phyloP scores from a whole-genome alignment of 2,888 invertebrate genomes.

The Adelognathus sp. region DNA sequence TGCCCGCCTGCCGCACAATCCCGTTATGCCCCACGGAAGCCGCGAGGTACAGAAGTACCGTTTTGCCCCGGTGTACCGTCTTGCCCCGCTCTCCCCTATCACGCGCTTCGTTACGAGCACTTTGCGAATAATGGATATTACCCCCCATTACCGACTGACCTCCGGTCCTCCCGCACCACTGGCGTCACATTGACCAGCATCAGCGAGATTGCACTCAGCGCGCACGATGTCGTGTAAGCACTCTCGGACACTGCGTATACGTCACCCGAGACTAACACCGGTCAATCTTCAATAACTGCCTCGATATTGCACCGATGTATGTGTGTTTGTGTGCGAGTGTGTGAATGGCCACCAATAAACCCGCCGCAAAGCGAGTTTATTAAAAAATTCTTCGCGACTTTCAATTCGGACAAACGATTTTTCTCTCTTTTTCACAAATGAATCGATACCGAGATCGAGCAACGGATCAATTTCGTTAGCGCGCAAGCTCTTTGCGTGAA shows the following conservation, averaged over 20 bases:
- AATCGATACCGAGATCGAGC: neutral
- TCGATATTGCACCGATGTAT: neutral
- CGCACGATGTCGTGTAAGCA: neutral
- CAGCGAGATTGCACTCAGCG: constrained; percentile 44
- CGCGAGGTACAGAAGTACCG: too few species aligned
- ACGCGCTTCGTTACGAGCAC: neutral
- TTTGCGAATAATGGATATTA: constrained; percentile 5
- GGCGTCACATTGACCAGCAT: neutral
- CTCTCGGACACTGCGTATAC: neutral
- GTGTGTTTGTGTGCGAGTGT: too few species aligned
- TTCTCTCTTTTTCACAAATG: neutral
- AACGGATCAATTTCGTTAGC: neutral
- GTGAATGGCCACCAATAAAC: neutral
- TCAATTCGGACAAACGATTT: neutral
- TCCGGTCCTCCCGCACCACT: neutral
- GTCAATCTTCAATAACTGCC: constrained; percentile 15
- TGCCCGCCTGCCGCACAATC: too few species aligned
- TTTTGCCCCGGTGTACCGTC: too few species aligned
- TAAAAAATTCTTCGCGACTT: neutral
- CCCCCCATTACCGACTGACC: constrained; percentile 1
- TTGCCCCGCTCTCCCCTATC: too few species aligned
- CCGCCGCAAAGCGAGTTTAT: neutral
- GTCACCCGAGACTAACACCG: constrained; percentile 26
- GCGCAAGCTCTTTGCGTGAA: neutral
- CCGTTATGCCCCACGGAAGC: too few species aligned